Evolutionary conservation across 1,140 invertebrate species (phyloP), one percentile per base, ranked within the genome.

Genomic region (Fopius arisanus): DNA sequence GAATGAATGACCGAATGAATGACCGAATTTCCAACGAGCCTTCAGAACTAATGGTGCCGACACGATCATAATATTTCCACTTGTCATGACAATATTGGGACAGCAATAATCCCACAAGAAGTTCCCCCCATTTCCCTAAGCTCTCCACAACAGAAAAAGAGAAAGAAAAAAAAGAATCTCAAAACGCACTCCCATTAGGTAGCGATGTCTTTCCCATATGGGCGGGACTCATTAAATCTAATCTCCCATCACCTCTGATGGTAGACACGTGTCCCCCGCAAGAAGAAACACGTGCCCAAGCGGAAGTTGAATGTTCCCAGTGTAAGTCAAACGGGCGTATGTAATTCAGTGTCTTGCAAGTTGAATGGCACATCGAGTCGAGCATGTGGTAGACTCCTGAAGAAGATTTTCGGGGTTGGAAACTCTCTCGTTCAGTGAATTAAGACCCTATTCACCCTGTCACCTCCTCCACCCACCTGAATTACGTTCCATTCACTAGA

Each of bases 391-490:
- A 72, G 48, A 72, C 40, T 16, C 37, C 23, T 21, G 40, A 65
- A n/a, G 21, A 59, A 59, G 41, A 69, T 29, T 63, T 72, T 33
- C 14, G 37, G 33, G 76, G 80, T 79, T 79, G 72, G 73, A 77
- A 75, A 74, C 75, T 76, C 41, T 73, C 63, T 23, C 41, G 75
- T 78, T 69, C 73, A 72, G 75, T 59, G 77, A 84, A 86, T 86
- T 82, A 86, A 81, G 79, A 78, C 75, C 40, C 84, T 84, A 86
- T 86, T 86, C 83, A 85, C 74, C 80, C 81, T 78, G 82, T 81
- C 79, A 26, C 65, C 51, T 43, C 62, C 12, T 29, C 67, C 54
- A 72, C 62, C 77, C 76, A 79, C 80, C 79, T 81, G 82, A 84
- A 84, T 85, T 85, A 85, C 81, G 79, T 74, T 66, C 78, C 79